Evolutionary conservation across 2,888 invertebrate species (phyloP), one percentile per base, ranked within the genome.

Genomic region (Azorinus chamasolen): DNA sequence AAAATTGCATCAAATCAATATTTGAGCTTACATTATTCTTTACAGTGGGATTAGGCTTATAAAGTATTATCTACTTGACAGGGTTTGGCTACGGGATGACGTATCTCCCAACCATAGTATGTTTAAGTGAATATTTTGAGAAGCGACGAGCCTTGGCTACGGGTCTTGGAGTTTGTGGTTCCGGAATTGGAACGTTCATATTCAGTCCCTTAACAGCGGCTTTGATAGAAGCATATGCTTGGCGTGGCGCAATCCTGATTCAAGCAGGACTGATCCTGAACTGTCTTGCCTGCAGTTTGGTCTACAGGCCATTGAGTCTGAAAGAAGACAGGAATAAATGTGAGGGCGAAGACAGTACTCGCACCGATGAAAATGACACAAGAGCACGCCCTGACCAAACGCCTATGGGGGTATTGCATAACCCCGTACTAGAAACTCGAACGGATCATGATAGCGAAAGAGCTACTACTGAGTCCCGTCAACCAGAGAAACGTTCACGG

Each of bases 241-340:
- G 75, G 76, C 54, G 57, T 51, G 79, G 79, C 0, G 51, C 72
- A 22, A 6, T 80, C 2, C 57, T 80, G 22, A 68, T 80, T 14
- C 58, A 76, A 24, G 63, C 69, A 8, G 79, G 72, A 1, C 22
- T 80, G 2, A 24, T 72, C 16, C 48, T 80, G 16, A 68, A 80
- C 46, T 76, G 75, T 46, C 22, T 65, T 20, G 72, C 66, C 18
- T 72, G 64, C 20, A 62, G 72, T 3, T 24, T 70, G 6, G 53
- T 79, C 3, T 68, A 55, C 43, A 37, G 61, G 22, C 79, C 79
- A 24, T 45, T 72, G 16, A n/a, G n/a, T 1, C 54, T 32, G 12
- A 27, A 10, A 6, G 5, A 32, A 32, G 10, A 32, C 32, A 32
- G 10, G 32, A 32, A 32, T 6, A 32, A n/a, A n/a, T n/a, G 32